phyloP scores from a whole-genome alignment of 2,797 vertebrate genomes.

The Mareca penelope region DNA sequence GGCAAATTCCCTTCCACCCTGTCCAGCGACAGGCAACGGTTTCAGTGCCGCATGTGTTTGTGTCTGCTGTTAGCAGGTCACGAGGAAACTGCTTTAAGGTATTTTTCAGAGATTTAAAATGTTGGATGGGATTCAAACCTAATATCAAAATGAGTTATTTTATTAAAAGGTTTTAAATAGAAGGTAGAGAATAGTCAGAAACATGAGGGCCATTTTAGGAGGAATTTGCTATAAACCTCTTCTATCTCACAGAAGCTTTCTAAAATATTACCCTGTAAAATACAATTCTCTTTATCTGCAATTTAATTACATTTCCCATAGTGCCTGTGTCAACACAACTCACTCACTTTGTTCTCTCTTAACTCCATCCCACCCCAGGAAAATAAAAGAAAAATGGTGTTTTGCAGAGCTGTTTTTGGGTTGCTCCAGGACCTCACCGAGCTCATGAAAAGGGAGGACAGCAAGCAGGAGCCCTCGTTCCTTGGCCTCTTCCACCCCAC shows the following conservation, averaged over 20 bases:
- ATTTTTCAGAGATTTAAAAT: conserved; percentile 65
- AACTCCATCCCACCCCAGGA: conserved; percentile 2
- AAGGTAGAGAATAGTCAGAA: conserved; percentile 14
- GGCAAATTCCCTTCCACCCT: not conserved
- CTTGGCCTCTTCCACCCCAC: not conserved
- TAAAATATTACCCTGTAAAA: conserved; percentile 71
- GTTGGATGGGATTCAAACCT: conserved; percentile 67
- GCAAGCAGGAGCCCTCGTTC: not conserved
- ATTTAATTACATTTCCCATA: conserved; percentile 70
- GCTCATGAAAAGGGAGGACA: not conserved
- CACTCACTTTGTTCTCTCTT: conserved; percentile 40
- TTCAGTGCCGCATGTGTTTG: not conserved
- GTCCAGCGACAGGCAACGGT: not conserved
- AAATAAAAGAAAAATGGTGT: not conserved
- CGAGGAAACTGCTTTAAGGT: conserved; percentile 72
- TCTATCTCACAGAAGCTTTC: conserved; percentile 62
- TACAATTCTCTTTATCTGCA: conserved; percentile 73
- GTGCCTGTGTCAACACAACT: conserved; percentile 48
- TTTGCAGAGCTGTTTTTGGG: not conserved
- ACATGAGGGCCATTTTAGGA: conserved; percentile 47
- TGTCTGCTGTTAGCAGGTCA: conserved; percentile 64
- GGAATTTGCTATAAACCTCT: conserved; percentile 68
- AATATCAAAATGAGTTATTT: conserved; percentile 75
- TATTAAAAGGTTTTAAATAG: conserved; percentile 75
- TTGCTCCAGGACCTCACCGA: not conserved